These are phyloP conservation scores for Crocidura indochinensis DNA, from an alignment of 2,797 vertebrate species.

Conservation along the genomic window DNA sequence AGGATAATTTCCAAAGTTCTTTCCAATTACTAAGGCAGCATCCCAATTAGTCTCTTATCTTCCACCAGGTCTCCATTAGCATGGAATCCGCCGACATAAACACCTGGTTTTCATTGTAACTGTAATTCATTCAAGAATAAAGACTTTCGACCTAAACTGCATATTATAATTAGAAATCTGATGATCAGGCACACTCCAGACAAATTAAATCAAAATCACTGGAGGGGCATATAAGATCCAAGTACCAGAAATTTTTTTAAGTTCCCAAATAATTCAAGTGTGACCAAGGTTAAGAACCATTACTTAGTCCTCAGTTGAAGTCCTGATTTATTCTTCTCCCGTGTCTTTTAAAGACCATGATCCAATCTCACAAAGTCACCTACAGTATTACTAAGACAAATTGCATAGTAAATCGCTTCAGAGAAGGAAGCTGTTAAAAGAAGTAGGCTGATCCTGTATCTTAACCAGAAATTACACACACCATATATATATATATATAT, in stretches of 20 bases:
- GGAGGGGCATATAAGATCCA: neutral
- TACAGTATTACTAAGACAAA: conserved; percentile 9
- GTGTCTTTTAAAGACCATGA: conserved; percentile 6
- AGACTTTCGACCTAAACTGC: conserved; percentile 41
- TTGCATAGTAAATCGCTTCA: conserved; percentile 13
- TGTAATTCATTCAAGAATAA: conserved; percentile 71
- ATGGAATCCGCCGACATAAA: conserved; percentile 68
- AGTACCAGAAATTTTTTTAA: conserved; percentile 59
- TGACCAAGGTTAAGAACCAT: neutral
- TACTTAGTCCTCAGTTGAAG: conserved; percentile 51
- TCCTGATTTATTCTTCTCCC: conserved; percentile 37
- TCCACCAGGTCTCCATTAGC: conserved; percentile 43
- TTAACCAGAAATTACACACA: conserved; percentile 58
- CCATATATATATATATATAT: too few relatives aligned
- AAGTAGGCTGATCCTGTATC: conserved; percentile 23
- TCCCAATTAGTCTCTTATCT: conserved; percentile 67
- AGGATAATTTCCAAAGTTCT: conserved; percentile 66
- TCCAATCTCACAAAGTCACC: conserved; percentile 44
- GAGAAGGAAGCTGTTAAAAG: neutral
- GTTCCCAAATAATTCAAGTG: conserved; percentile 18
- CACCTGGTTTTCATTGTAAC: conserved; percentile 52
- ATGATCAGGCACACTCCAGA: conserved; percentile 26
- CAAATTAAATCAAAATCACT: conserved; percentile 65
- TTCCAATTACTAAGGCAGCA: conserved; percentile 78
- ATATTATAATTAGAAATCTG: conserved; percentile 60